These are phyloP conservation scores for Ammodramus savannarum DNA, from an alignment of 2,113 vertebrate genomes.

Conservation along the genomic window DNA sequence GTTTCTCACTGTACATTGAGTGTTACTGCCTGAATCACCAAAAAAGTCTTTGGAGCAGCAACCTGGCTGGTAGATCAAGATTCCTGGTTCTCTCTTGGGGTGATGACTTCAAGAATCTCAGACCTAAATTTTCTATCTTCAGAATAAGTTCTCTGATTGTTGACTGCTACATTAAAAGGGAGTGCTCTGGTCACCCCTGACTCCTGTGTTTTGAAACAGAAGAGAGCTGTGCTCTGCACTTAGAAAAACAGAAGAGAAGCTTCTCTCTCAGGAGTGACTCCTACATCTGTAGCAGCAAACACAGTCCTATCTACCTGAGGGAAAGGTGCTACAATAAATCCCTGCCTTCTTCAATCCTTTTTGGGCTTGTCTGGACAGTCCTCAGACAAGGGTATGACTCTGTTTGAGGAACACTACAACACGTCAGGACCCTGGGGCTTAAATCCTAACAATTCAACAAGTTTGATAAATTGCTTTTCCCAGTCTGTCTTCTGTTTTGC, in stretches of 20 bases:
- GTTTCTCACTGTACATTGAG: not conserved
- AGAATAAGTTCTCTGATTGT: not conserved
- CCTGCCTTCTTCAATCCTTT: not conserved
- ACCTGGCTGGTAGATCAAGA: not conserved
- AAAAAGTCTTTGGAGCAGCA: not conserved
- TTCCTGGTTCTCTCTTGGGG: not conserved
- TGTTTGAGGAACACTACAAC: fast-evolving
- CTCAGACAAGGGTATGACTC: fast-evolving
- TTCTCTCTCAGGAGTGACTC: not conserved
- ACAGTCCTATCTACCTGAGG: not conserved
- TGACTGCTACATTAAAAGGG: not conserved
- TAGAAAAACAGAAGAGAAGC: fast-evolving
- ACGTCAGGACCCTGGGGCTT: not conserved
- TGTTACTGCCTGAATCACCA: not conserved
- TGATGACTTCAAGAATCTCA: not conserved
- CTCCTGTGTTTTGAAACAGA: not conserved
- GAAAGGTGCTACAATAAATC: not conserved
- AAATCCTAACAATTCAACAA: not conserved
- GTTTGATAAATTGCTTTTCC: not conserved
- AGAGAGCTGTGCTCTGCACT: not conserved
- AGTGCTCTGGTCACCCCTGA: not conserved
- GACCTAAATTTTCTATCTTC: not conserved
- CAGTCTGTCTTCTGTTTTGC: not conserved
- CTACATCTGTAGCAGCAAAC: fast-evolving
- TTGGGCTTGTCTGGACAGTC: not conserved